phyloP scores from a whole-genome alignment of 2,888 invertebrate species.

The Epistrophella euchroma region DNA sequence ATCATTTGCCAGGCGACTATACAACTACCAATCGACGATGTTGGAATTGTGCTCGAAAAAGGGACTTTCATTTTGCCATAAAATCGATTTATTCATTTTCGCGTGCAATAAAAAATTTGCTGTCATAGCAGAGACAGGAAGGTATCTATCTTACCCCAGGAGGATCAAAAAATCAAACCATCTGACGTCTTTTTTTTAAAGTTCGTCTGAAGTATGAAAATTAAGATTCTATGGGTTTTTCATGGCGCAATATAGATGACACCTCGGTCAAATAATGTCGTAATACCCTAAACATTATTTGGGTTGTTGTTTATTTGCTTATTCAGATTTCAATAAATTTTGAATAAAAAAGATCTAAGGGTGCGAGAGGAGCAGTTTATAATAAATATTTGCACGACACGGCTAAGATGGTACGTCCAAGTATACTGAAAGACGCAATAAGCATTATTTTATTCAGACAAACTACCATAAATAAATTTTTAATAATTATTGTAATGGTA shows the following conservation, averaged over 20 bases:
- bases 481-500: no score
- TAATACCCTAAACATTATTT: neutral
- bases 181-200: neutral
- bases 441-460: no score
- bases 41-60: neutral
- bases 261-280: neutral
- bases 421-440: no score
- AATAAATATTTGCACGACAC: no score
- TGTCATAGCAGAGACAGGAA: neutral
- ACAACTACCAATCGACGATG: neutral
- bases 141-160: neutral
- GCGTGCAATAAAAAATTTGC: neutral
- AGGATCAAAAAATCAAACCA: slow-evolving; percentile 16
- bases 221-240: neutral
- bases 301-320: slow-evolving; percentile 3
- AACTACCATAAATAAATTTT: no score
- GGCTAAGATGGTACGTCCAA: no score
- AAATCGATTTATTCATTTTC: slow-evolving; percentile 39
- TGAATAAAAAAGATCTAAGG: neutral
- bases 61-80: slow-evolving; percentile 20
- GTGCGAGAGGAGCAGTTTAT: neutral
- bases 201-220: neutral
- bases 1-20: neutral
- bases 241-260: neutral
- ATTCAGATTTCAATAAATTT: neutral